Base-by-base conservation (phyloP, 1,140 invertebrate genomes). In the Nasonia vitripennis region DNA sequence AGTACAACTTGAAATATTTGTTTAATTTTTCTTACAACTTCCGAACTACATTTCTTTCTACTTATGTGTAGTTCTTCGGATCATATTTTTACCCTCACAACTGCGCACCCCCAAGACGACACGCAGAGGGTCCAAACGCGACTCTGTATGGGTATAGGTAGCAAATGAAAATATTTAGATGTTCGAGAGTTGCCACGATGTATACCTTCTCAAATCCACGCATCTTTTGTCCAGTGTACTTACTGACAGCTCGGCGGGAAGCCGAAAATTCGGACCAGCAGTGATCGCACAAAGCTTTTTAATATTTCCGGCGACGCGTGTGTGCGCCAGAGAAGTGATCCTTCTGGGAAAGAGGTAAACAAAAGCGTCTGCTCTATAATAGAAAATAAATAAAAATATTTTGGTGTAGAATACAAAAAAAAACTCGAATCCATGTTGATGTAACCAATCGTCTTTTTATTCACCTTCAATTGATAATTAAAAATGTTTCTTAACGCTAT, bases 111-210 rank as follows among this genome's bases (percentile, higher is more conserved):
- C 6, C 4, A 62, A 48, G 48, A 81, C 74, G 86, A 77, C 27
- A 27, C 80, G 81, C 71, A 67, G 70, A 77, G 81, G 55, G 81
- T 77, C 77, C 81, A n/a, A 62, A 37, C 27, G 41, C 79, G 14
- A 3, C 2, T 17, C 17, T n/a, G 1, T 62, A 62, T n/a, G 6
- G 55, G 55, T 62, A 62, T 62, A 62, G 74, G 81, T 71, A 83
- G 74, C 86, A 86, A 90, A 92, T 88, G 88, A 91, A 91, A 92
- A 92, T 91, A 92, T 92, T 92, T 91, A 87, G 90, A 92, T 91
- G 79, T 90, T 87, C 88, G 45, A 27, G 86, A 81, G 82, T 83
- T 78, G 82, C 75, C 78, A 31, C n/a, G 41, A 27, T 27, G 27
- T 62, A 62, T 67, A 48, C 68, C 62, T 31, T 20, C 67, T 83